A percentile compares a stretch with the other conserved stretches of the same genome.
Evolutionary conservation across 1,140 invertebrate genomes (phyloP).

Genomic region (Drosophila insularis): DNA sequence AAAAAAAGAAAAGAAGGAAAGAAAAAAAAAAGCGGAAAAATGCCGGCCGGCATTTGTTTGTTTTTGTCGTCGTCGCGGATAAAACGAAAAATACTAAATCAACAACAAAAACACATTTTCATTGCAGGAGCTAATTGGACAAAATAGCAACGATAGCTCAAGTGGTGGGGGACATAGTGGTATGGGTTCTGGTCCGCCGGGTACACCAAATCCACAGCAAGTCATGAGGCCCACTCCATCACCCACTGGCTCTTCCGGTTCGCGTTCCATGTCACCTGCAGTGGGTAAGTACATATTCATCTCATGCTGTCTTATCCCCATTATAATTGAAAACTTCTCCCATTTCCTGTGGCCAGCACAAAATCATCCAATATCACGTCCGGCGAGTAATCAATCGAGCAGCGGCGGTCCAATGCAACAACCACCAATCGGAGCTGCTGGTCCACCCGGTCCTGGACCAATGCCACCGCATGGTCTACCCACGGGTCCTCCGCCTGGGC

Average conservation of each 20-base stretch:
- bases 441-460: slow-evolving; percentile 90
- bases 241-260: slow-evolving; percentile 94
- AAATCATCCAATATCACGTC: slow-evolving; percentile 84
- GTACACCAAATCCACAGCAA: slow-evolving; percentile 87
- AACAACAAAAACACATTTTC: slow-evolving; percentile 42
- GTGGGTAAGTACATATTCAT: slow-evolving; percentile 88
- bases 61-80: slow-evolving; percentile 18
- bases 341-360: slow-evolving; percentile 42
- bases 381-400: slow-evolving; percentile 93
- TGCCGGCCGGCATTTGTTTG: slow-evolving; percentile 50
- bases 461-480: slow-evolving; percentile 83
- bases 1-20: background rate
- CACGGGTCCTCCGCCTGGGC: slow-evolving; percentile 58
- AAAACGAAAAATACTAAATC: slow-evolving; percentile 1
- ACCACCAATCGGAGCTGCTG: slow-evolving; percentile 84
- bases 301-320: too few relatives aligned
- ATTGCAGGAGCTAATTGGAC: slow-evolving; percentile 91
- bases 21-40: background rate
- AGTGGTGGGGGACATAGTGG: slow-evolving; percentile 87
- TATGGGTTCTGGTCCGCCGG: slow-evolving; percentile 89
- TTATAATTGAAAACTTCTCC: background rate
- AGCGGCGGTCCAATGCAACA: slow-evolving; percentile 77
- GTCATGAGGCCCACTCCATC: slow-evolving; percentile 94
- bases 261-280: slow-evolving; percentile 97
- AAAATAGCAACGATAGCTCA: slow-evolving; percentile 91